These are phyloP conservation scores for Gila robusta DNA, from an alignment of 2,797 vertebrate species.

Conservation along the genomic window DNA sequence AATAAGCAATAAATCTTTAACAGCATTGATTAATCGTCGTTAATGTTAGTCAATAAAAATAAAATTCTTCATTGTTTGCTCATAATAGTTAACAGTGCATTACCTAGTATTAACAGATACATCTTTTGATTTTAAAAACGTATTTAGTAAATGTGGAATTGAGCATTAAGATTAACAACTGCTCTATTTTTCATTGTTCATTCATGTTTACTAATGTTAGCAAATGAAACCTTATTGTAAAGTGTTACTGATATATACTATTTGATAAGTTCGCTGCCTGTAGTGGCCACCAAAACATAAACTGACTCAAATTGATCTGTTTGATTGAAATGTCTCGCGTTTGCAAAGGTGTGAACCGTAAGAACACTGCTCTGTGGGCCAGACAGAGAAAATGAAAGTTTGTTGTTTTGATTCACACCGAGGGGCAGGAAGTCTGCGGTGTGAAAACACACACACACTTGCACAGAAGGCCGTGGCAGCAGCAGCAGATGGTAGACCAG, in stretches of 20 bases:
- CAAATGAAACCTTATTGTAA: neutral
- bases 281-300: neutral
- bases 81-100: neutral
- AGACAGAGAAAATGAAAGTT: constrained; percentile 55
- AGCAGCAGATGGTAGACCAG: constrained; percentile 63
- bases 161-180: neutral
- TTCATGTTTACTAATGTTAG: neutral
- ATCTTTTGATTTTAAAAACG: neutral
- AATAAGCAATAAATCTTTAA: neutral
- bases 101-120: neutral
- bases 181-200: neutral
- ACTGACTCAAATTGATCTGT: neutral
- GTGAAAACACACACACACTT: constrained; percentile 40
- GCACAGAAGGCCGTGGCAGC: constrained; percentile 30
- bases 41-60: neutral
- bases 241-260: neutral
- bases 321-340: neutral
- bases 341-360: neutral
- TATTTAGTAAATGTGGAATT: neutral
- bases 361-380: neutral
- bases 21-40: neutral
- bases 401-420: constrained; percentile 49
- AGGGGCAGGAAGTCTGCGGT: constrained; percentile 55
- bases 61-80: neutral
- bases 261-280: neutral